These are phyloP conservation scores for Cyanoramphus novaezelandiae DNA, from an alignment of 2,113 vertebrate species.

Conservation along the genomic window DNA sequence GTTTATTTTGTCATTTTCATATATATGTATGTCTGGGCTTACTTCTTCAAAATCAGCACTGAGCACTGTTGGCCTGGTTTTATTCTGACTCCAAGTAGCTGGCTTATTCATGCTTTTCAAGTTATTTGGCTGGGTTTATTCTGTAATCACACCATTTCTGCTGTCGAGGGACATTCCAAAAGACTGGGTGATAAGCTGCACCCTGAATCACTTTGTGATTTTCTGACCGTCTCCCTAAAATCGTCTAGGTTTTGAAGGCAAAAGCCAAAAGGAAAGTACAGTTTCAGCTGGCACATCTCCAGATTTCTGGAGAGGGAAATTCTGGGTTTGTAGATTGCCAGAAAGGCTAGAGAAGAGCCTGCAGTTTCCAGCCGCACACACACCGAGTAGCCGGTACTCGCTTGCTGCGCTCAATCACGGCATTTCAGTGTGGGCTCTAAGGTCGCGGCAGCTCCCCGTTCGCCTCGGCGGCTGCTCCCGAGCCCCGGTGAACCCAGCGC, in stretches of 20 bases:
- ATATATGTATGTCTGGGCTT: neutral
- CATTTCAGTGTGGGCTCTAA: neutral
- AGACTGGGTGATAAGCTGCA: neutral
- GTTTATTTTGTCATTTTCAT: neutral
- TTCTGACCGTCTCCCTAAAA: neutral
- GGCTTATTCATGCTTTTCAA: neutral
- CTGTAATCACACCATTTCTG: neutral
- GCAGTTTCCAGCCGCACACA: neutral
- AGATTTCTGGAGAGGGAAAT: neutral
- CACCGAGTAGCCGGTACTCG: accelerated
- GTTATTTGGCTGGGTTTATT: neutral
- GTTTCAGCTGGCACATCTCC: neutral
- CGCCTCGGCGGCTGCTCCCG: neutral
- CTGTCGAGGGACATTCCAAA: constrained; percentile 14
- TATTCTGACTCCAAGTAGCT: neutral
- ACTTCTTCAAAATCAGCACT: neutral
- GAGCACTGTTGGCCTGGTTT: neutral
- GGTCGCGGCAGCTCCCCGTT: neutral
- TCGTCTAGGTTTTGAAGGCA: neutral
- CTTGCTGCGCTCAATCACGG: neutral
- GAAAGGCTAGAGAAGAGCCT: neutral
- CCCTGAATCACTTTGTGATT: neutral
- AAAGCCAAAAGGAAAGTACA: neutral
- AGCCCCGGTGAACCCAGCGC: neutral
- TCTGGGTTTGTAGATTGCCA: neutral